Conservation (phyloP, 2,113 vertebrate genomes). For the Oxygymnocypris stewartii region DNA sequence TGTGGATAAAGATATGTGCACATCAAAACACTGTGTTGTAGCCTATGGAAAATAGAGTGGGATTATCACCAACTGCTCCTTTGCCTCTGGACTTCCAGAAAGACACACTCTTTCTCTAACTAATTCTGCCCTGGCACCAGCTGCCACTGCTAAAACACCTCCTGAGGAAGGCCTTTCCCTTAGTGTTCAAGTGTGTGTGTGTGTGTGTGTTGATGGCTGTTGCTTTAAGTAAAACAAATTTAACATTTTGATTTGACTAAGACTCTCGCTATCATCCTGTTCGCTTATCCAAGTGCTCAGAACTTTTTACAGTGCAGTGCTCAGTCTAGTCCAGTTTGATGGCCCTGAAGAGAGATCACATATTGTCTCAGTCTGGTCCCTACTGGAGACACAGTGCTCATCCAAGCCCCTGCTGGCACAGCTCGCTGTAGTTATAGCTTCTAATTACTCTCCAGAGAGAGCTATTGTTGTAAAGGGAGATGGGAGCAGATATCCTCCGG, state of each 20-base stretch:
- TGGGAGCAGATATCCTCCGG: conserved; percentile 33
- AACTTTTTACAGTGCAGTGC: neutral
- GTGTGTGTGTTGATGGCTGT: conserved; percentile 17
- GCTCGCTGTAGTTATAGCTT: conserved; percentile 50
- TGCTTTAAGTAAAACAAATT: neutral
- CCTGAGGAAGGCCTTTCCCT: conserved; percentile 37
- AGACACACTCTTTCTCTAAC: conserved; percentile 21
- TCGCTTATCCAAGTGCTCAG: neutral
- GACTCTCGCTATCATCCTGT: neutral
- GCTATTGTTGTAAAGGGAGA: conserved; percentile 48
- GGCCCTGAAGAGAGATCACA: conserved; percentile 1
- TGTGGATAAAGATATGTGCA: conserved; percentile 45
- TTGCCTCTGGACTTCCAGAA: conserved; percentile 41
- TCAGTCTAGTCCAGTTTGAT: neutral
- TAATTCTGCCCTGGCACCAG: conserved; percentile 52
- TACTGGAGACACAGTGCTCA: conserved; percentile 27
- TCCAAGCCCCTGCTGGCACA: conserved; percentile 44
- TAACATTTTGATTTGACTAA: neutral
- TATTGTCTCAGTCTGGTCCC: conserved; percentile 33
- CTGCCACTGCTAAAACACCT: conserved; percentile 51
- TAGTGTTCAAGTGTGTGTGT: neutral
- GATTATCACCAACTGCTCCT: conserved; percentile 34
- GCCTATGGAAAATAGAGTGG: conserved; percentile 43
- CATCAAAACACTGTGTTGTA: conserved; percentile 51
- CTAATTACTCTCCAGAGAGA: conserved; percentile 57